These are phyloP conservation scores for Phaethon lepturus DNA, from an alignment of 2,113 vertebrate genomes.

Conservation along the genomic window DNA sequence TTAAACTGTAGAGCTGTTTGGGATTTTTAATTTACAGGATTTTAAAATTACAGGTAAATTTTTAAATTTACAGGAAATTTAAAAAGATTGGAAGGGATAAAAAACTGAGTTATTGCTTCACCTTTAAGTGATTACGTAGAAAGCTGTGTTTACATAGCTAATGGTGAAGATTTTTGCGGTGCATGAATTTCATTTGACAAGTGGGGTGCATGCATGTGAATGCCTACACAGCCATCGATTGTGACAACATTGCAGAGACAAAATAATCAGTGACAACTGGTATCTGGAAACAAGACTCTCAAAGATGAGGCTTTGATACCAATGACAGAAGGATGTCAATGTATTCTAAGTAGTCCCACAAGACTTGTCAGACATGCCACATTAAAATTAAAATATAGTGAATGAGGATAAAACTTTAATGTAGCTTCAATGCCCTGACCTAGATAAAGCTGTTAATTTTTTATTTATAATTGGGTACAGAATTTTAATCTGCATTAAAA, in stretches of 20 bases:
- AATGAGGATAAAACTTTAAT: conserved; percentile 59
- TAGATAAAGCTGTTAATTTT: conserved; percentile 69
- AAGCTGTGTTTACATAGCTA: not conserved
- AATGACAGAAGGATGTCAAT: conserved; percentile 57
- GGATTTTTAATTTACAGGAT: not conserved
- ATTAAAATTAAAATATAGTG: conserved; percentile 57
- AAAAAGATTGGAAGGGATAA: not conserved
- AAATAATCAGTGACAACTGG: not conserved
- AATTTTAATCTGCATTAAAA: conserved; percentile 41
- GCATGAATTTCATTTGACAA: not conserved
- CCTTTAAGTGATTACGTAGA: not conserved
- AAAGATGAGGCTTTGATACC: conserved; percentile 45
- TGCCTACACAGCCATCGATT: not conserved
- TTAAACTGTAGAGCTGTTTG: not conserved
- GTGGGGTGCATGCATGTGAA: not conserved
- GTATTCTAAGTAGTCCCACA: conserved; percentile 32
- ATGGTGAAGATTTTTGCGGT: not conserved
- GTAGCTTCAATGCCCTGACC: conserved; percentile 47
- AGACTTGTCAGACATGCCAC: conserved; percentile 49
- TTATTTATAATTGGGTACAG: conserved; percentile 33
- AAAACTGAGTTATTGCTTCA: not conserved
- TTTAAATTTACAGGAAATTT: not conserved
- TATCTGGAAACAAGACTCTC: conserved; percentile 13
- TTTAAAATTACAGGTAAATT: too few relatives aligned
- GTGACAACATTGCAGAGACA: not conserved